A percentile compares a stretch with the other conserved stretches of the same genome.
Evolutionary conservation across 2,113 vertebrate species (phyloP).

Genomic region (Prolemur simus): DNA sequence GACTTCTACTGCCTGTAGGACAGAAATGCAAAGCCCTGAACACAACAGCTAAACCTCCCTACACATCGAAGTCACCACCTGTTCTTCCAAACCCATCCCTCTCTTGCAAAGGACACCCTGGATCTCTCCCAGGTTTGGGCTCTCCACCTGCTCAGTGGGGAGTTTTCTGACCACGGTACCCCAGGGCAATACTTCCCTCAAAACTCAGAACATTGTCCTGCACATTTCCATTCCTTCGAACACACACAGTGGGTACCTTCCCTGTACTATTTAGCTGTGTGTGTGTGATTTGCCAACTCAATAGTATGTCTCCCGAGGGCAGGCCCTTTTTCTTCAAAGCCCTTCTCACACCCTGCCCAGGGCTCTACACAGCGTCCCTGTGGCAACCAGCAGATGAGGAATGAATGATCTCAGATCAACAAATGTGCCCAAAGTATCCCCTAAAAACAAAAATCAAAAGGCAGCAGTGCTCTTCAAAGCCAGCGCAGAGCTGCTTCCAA

Average conservation of each 20-base stretch:
- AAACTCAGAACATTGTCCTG: background rate
- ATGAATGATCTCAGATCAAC: background rate
- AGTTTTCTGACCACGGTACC: background rate
- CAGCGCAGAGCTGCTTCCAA: background rate
- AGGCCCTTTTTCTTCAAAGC: background rate
- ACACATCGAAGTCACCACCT: fast-evolving
- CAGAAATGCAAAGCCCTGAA: background rate
- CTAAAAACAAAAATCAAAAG: background rate
- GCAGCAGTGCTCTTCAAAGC: background rate
- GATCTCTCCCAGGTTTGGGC: background rate
- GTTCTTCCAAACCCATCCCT: background rate
- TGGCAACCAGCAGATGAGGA: background rate
- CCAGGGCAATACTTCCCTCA: background rate
- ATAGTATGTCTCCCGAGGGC: background rate
- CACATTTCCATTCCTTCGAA: background rate
- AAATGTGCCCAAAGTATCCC: background rate
- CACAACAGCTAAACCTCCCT: background rate
- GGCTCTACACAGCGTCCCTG: background rate
- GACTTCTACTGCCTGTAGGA: background rate
- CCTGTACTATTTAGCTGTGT: background rate
- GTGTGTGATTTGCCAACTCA: background rate
- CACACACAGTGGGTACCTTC: background rate
- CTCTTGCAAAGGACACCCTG: background rate
- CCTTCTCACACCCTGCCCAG: background rate
- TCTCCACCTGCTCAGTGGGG: background rate